phyloP scores from a whole-genome alignment of 2,888 invertebrate species.

The Troides aeacus region DNA sequence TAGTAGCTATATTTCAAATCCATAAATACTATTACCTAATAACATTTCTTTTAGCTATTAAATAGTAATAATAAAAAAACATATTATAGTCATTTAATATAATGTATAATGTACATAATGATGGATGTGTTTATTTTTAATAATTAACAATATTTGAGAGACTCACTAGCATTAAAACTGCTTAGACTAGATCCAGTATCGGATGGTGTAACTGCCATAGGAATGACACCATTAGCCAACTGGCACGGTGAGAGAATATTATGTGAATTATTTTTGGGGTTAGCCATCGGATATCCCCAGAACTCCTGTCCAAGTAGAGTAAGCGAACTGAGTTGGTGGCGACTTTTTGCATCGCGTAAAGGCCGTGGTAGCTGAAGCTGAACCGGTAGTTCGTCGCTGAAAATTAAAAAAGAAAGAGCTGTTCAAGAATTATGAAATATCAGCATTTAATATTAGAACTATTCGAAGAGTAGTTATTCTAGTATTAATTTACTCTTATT shows the following conservation, averaged over 20 bases:
- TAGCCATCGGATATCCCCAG: constrained; percentile 90
- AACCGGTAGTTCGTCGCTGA: constrained; percentile 94
- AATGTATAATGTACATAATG: not conserved
- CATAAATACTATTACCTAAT: not conserved
- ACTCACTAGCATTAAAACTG: constrained; percentile 83
- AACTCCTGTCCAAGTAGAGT: constrained; percentile 94
- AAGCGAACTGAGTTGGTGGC: constrained; percentile 93
- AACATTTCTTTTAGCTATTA: not conserved
- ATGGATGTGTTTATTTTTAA: not conserved
- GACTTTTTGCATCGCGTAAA: constrained; percentile 91
- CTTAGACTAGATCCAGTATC: constrained; percentile 87
- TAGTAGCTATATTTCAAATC: not conserved
- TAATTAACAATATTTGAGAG: not conserved
- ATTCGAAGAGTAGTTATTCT: too few relatives aligned
- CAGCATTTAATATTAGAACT: too few relatives aligned
- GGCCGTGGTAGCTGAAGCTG: constrained; percentile 92
- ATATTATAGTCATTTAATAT: not conserved
- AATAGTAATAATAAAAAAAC: not conserved
- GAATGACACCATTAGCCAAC: constrained; percentile 60
- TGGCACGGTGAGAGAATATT: constrained; percentile 64
- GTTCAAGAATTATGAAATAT: not conserved
- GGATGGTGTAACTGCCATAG: constrained; percentile 80
- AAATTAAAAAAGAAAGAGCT: constrained; percentile 38
- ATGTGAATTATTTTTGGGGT: constrained; percentile 80
- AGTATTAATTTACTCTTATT: too few relatives aligned